Conservation (phyloP, 2,888 invertebrate species). For the Rhimphoctona megacephalus region DNA sequence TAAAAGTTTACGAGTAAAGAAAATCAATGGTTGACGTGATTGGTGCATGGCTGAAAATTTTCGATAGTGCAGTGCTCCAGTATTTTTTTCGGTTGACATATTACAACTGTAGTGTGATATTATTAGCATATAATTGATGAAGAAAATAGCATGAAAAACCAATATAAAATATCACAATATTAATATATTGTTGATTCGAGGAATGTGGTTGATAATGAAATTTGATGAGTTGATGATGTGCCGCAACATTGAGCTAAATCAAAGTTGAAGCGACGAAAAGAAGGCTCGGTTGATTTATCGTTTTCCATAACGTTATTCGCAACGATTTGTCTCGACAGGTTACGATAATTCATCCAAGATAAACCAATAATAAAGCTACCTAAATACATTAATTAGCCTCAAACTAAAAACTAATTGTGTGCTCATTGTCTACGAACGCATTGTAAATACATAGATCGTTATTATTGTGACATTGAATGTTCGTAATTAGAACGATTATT, state of each 20-base stretch:
- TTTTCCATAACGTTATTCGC: not conserved
- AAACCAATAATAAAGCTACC: slow-evolving; percentile 56
- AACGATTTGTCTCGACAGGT: slow-evolving; percentile 1
- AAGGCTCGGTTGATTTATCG: slow-evolving; percentile 49
- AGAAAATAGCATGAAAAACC: slow-evolving; percentile 26
- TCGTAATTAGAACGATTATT: slow-evolving; percentile 10
- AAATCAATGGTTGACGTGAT: not conserved
- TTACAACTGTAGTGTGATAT: slow-evolving; percentile 13
- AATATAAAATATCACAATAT: not conserved
- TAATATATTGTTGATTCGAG: slow-evolving; percentile 19
- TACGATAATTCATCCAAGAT: slow-evolving; percentile 46
- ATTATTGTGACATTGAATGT: slow-evolving; percentile 17
- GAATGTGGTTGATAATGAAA: slow-evolving; percentile 63
- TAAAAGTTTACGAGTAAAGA: not conserved
- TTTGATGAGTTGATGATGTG: slow-evolving; percentile 73
- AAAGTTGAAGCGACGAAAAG: slow-evolving; percentile 65
- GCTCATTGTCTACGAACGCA: slow-evolving; percentile 55
- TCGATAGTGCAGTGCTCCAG: slow-evolving; percentile 48
- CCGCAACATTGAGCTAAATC: slow-evolving; percentile 74
- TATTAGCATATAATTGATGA: slow-evolving; percentile 40
- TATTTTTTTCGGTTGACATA: slow-evolving; percentile 18
- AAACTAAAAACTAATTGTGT: slow-evolving; percentile 51
- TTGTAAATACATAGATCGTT: slow-evolving; percentile 46
- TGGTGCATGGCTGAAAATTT: slow-evolving; percentile 49
- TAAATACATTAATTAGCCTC: slow-evolving; percentile 51